phyloP scores from a whole-genome alignment of 2,113 vertebrate species.

The Ctenodactylus gundi region DNA sequence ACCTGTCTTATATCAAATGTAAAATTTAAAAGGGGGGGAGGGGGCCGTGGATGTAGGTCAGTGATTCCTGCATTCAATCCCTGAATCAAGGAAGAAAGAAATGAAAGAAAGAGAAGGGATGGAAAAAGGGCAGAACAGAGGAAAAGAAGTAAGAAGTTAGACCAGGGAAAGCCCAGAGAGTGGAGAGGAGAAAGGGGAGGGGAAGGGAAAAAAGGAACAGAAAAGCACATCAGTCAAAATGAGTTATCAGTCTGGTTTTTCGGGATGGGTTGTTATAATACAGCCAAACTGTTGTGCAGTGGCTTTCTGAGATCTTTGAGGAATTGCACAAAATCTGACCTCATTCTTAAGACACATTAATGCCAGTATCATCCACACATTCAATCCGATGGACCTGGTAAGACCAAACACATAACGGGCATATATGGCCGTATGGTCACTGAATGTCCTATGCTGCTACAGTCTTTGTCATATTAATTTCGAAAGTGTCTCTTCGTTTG shows the following conservation, averaged over 20 bases:
- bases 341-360: neutral
- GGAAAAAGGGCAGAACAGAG: too few species aligned
- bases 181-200: too few species aligned
- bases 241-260: neutral
- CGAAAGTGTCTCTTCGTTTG: neutral
- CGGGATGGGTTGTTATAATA: too few species aligned
- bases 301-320: neutral
- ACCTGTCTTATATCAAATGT: too few species aligned
- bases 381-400: neutral
- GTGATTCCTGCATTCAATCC: too few species aligned
- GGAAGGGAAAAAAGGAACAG: neutral
- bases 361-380: neutral
- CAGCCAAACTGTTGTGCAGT: neutral
- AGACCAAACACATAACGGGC: neutral
- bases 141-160: too few species aligned
- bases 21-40: too few species aligned
- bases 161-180: too few species aligned
- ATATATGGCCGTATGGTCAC: neutral
- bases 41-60: too few species aligned
- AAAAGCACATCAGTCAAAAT: neutral
- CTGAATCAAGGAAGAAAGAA: too few species aligned
- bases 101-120: too few species aligned
- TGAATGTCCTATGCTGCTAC: neutral
- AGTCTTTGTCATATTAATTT: neutral
- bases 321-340: neutral